Conservation (phyloP, 2,797 vertebrate species). For the Synaphobranchus kaupii region DNA sequence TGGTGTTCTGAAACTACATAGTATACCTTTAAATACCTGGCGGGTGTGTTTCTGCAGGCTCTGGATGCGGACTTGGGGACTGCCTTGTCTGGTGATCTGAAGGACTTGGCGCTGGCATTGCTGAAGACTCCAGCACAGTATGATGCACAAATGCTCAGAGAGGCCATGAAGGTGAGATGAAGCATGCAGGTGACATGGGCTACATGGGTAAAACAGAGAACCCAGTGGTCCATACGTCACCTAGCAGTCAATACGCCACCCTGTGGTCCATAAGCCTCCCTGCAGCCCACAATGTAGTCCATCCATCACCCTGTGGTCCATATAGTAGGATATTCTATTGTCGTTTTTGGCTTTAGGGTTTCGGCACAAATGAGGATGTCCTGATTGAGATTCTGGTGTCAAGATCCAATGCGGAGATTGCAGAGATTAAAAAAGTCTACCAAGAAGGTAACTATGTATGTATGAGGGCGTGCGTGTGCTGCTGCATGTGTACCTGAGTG, state of each 20-base stretch:
- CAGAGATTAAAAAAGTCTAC: conserved; percentile 74
- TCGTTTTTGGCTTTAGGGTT: conserved; percentile 64
- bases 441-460: conserved; percentile 72
- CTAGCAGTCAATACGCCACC: background rate
- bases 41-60: conserved; percentile 57
- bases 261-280: background rate
- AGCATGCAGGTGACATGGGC: background rate
- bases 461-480: too few relatives aligned
- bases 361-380: conserved; percentile 83
- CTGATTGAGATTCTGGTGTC: conserved; percentile 85
- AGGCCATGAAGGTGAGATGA: conserved; percentile 79
- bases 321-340: background rate
- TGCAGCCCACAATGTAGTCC: background rate
- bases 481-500: background rate
- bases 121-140: conserved; percentile 82
- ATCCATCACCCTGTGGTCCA: background rate
- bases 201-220: background rate
- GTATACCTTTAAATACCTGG: too few relatives aligned
- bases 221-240: background rate
- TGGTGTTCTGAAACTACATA: too few relatives aligned
- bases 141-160: conserved; percentile 80
- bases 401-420: conserved; percentile 79
- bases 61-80: conserved; percentile 76
- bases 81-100: conserved; percentile 72
- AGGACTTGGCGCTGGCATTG: conserved; percentile 77